Percentiles rank a stretch among this genome's conserved stretches.
Conservation (phyloP, 2,888 invertebrate species). For the Sceliomorpha sp. region DNA sequence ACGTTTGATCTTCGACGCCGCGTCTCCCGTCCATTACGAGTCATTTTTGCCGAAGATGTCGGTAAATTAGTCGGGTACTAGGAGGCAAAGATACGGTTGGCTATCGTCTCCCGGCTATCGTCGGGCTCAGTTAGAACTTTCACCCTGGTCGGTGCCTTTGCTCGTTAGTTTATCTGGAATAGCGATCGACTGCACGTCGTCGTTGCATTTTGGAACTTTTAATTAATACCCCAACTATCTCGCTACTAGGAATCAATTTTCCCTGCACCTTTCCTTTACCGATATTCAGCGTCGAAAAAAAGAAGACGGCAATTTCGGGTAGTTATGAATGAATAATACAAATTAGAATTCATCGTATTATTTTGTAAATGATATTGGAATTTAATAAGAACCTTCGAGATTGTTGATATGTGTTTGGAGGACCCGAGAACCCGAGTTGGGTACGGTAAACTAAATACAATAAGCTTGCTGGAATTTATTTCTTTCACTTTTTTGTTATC, state of each 20-base stretch:
- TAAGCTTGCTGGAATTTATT: too few species aligned
- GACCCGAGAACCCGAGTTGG: too few species aligned
- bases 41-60: conserved; percentile 7
- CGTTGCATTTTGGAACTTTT: conserved; percentile 24
- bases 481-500: too few species aligned
- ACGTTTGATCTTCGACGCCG: conserved; percentile 12
- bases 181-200: conserved; percentile 21
- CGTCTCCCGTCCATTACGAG: background rate
- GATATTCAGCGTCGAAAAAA: too few species aligned
- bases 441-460: too few species aligned
- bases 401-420: too few species aligned
- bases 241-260: conserved; percentile 18
- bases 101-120: conserved; percentile 3
- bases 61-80: conserved; percentile 10
- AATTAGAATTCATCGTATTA: too few species aligned
- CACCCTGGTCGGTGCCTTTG: conserved; percentile 13
- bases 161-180: conserved; percentile 24
- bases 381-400: too few species aligned
- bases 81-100: conserved; percentile 10
- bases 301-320: too few species aligned
- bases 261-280: conserved; percentile 10
- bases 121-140: conserved; percentile 13
- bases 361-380: too few species aligned
- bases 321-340: too few species aligned
- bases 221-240: conserved; percentile 30